Evolutionary conservation across 2,888 invertebrate species (phyloP).

Genomic region (Acronicta alni): DNA sequence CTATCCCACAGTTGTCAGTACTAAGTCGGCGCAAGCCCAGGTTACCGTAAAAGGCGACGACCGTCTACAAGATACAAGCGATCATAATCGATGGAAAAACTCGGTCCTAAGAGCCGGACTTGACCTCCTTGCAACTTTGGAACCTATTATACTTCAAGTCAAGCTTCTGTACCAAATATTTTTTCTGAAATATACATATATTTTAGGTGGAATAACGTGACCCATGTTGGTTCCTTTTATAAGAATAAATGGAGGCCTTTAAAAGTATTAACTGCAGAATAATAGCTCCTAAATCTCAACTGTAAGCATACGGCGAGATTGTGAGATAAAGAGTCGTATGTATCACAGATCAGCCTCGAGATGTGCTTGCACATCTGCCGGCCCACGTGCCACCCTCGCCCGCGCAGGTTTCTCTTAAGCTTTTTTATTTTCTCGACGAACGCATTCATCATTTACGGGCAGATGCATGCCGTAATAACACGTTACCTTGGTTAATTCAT

Average conservation of each 20-base stretch:
- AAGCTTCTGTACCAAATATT: conserved; percentile 37
- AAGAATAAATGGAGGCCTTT: conserved; percentile 65
- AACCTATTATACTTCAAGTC: conserved; percentile 58
- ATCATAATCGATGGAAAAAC: conserved; percentile 86
- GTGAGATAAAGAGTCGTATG: conserved; percentile 76
- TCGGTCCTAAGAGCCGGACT: conserved; percentile 82
- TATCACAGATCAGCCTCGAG: conserved; percentile 67
- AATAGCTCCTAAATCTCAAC: conserved; percentile 79
- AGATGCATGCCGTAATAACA: conserved; percentile 84
- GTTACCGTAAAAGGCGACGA: conserved; percentile 84
- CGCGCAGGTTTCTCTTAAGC: conserved; percentile 78
- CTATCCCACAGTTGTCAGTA: conserved; percentile 87
- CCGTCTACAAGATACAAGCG: conserved; percentile 72
- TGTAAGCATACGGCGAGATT: conserved; percentile 75
- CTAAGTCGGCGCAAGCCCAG: conserved; percentile 72
- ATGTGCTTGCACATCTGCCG: conserved; percentile 85
- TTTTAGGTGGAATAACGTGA: conserved; percentile 44
- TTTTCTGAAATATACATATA: conserved; percentile 24
- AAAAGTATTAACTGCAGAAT: conserved; percentile 72
- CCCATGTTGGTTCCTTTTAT: conserved; percentile 52
- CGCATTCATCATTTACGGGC: conserved; percentile 83
- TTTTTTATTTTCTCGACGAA: conserved; percentile 75
- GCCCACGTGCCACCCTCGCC: conserved; percentile 86
- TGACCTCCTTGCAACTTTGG: conserved; percentile 77
- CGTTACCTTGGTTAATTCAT: conserved; percentile 76